phyloP scores from a whole-genome alignment of 2,113 vertebrate genomes.

The Alectura lathami region DNA sequence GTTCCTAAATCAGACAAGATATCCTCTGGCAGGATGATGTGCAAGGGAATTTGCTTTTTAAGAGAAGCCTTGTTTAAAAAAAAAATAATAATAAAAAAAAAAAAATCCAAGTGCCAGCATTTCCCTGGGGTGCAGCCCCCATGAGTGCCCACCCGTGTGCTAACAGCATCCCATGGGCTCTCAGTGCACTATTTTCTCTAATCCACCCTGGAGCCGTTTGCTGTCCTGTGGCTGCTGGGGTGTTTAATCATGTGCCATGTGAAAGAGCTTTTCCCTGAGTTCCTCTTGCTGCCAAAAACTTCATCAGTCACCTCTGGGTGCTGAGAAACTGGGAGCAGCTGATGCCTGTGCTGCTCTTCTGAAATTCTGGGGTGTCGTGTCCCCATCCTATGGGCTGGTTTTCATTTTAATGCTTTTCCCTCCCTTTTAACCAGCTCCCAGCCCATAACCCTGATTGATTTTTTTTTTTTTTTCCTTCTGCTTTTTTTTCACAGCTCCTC shows the following conservation, averaged over 20 bases:
- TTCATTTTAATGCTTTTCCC: background rate
- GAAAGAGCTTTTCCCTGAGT: constrained; percentile 34
- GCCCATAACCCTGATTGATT: background rate
- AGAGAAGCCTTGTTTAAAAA: background rate
- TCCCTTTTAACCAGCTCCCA: background rate
- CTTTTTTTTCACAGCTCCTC: background rate
- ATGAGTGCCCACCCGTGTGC: background rate
- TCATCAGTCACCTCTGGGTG: accelerated
- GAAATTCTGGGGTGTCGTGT: accelerated
- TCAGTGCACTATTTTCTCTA: background rate
- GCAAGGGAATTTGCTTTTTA: background rate
- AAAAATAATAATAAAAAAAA: background rate
- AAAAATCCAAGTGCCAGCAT: background rate
- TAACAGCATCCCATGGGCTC: background rate
- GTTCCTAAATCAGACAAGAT: background rate
- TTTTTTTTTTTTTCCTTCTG: background rate
- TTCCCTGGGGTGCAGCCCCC: background rate
- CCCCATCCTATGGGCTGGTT: accelerated
- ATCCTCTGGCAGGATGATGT: accelerated
- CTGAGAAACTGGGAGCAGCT: accelerated
- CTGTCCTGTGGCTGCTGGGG: accelerated
- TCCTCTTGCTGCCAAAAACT: background rate
- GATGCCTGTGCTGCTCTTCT: background rate
- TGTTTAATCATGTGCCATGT: background rate
- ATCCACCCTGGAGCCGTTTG: background rate